A percentile compares a stretch with the other conserved stretches of the same genome.
phyloP scores from a whole-genome alignment of 1,140 invertebrate genomes.

The Bombus terrestris region DNA sequence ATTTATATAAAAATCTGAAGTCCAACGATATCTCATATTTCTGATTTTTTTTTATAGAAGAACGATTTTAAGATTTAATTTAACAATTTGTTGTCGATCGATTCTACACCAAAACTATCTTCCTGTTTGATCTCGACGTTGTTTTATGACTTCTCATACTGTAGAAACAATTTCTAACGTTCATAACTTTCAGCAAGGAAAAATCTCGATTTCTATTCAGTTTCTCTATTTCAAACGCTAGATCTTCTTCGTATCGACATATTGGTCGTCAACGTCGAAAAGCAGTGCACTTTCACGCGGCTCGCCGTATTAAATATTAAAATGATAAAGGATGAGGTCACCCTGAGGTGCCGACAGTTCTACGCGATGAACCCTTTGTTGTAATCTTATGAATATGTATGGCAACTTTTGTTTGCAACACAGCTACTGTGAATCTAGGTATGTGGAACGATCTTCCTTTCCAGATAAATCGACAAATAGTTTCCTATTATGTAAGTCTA shows the following conservation, averaged over 20 bases:
- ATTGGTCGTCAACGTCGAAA: neutral
- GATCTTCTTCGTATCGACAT: neutral
- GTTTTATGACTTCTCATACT: no score
- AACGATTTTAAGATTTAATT: no score
- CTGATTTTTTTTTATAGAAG: no score
- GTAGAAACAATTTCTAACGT: no score
- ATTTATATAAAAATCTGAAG: no score
- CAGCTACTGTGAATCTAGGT: conserved; percentile 35
- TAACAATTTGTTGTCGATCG: no score
- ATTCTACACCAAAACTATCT: no score
- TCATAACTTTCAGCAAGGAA: no score
- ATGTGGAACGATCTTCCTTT: conserved; percentile 57
- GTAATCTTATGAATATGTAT: conserved; percentile 66
- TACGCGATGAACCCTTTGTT: conserved; percentile 29
- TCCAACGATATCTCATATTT: no score
- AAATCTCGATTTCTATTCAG: neutral
- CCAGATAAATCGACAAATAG: conserved; percentile 47
- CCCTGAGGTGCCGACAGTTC: conserved; percentile 9
- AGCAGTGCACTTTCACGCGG: neutral
- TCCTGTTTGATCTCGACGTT: no score
- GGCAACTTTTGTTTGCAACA: conserved; percentile 41
- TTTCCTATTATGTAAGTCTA: conserved; percentile 42
- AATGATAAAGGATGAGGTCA: conserved; percentile 38
- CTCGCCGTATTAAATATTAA: neutral
- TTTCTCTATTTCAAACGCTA: neutral